Evolutionary conservation across 2,888 invertebrate genomes (phyloP), one percentile per base, ranked within the genome.

Genomic region (Lasioglossum zephyrum): DNA sequence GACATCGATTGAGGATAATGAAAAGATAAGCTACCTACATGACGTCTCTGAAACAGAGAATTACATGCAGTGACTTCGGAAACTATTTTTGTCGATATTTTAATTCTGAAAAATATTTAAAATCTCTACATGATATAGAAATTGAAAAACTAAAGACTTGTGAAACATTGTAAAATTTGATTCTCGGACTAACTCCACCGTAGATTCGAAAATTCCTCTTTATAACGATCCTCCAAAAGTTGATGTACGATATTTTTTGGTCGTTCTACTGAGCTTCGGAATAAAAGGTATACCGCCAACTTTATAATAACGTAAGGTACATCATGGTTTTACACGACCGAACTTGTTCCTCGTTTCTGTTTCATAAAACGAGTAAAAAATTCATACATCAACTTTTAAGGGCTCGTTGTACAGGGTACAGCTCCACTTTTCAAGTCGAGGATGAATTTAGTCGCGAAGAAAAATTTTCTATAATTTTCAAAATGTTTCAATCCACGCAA

Each of bases 271-370:
- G 53, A 53, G 53, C 53, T 53, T n/a, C 22, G 22, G 0, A 53
- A 53, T n/a, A 9, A n/a, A 53, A 53, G 53, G 53, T 53, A 22
- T n/a, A 53, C 53, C 53, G n/a, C 53, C 53, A 53, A 53, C 53
- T 53, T 53, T 53, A 53, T 53, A 53, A 53, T 53, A 53, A 53
- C 53, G 53, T 53, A 53, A 53, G 53, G 53, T 53, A 53, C 53
- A 53, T 53, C 53, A 53, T n/a, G 22, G 9, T 53, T 53, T 53
- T 22, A 53, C n/a, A 53, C 53, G 22, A 53, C 53, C 53, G 9
- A 22, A 53, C 53, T 53, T 53, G 53, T 53, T 53, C 53, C n/a
- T n/a, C 53, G n/a, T n/a, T 53, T 53, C 53, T 9, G 53, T n/a
- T 9, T 22, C 53, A 22, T n/a, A n/a, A 53, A 53, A n/a, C 9